Evolutionary conservation across 2,797 vertebrate genomes (phyloP).

Genomic region (Emys orbicularis): DNA sequence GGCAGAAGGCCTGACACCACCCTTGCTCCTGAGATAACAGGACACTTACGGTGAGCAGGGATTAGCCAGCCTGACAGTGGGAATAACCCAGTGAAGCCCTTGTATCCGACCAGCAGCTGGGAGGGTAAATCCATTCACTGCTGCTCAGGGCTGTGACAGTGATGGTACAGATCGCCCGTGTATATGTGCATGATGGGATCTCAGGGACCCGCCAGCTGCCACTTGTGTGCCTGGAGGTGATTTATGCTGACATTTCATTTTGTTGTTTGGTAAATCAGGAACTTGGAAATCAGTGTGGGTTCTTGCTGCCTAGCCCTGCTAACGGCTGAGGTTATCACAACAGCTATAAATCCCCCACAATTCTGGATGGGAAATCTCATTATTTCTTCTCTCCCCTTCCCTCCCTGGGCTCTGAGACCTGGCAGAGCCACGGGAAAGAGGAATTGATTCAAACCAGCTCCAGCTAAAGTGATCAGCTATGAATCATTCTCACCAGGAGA

Average conservation of each 20-base stretch:
- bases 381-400: constrained; percentile 70
- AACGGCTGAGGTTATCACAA: constrained; percentile 88
- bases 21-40: not conserved
- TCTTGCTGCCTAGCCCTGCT: constrained; percentile 51
- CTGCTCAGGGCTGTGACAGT: not conserved
- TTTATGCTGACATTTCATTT: constrained; percentile 63
- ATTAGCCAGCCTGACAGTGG: not conserved
- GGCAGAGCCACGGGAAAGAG: constrained; percentile 63
- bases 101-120: not conserved
- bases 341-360: constrained; percentile 88
- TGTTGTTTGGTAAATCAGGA: constrained; percentile 67
- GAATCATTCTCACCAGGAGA: constrained; percentile 63
- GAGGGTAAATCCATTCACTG: not conserved
- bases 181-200: not conserved
- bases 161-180: not conserved
- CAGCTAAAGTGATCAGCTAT: constrained; percentile 55
- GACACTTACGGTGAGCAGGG: not conserved
- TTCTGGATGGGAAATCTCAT: constrained; percentile 83
- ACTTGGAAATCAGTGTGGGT: constrained; percentile 69
- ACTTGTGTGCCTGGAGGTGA: constrained; percentile 48
- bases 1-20: no score
- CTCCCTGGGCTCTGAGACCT: constrained; percentile 66
- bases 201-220: constrained; percentile 37
- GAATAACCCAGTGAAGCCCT: not conserved
- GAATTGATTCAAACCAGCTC: constrained; percentile 72